Evolutionary conservation across 1,140 invertebrate species (phyloP).

Genomic region (Nymphalis io): DNA sequence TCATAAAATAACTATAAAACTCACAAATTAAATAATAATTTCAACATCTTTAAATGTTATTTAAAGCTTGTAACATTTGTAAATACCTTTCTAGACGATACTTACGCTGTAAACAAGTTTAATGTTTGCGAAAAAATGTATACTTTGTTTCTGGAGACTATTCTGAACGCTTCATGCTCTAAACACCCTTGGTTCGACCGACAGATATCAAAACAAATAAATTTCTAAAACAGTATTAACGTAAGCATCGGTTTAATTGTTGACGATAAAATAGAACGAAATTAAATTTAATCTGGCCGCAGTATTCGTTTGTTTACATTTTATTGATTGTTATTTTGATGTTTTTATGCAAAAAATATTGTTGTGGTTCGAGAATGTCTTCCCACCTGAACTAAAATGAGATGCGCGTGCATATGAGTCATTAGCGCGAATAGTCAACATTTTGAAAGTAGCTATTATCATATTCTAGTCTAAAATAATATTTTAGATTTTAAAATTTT

Average conservation of each 20-base stretch:
- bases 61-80: too few species aligned
- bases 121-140: conserved; percentile 19
- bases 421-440: conserved; percentile 36
- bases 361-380: not conserved
- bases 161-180: conserved; percentile 26
- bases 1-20: too few species aligned
- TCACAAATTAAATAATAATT: too few species aligned
- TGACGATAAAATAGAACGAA: conserved; percentile 38
- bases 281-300: conserved; percentile 20
- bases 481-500: too few species aligned
- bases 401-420: conserved; percentile 40
- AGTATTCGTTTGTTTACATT: not conserved
- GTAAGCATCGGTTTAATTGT: conserved; percentile 37
- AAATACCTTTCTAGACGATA: too few species aligned
- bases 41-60: not conserved
- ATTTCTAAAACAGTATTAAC: conserved; percentile 31
- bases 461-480: not conserved
- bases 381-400: conserved; percentile 3
- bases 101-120: conserved; percentile 21
- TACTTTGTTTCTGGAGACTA: conserved; percentile 30
- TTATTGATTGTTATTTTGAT: not conserved
- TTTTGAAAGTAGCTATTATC: conserved; percentile 13
- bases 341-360: not conserved
- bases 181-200: conserved; percentile 47
- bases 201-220: conserved; percentile 41